Evolutionary conservation across 2,113 vertebrate genomes (phyloP).

Genomic region (Clarias batrachus): DNA sequence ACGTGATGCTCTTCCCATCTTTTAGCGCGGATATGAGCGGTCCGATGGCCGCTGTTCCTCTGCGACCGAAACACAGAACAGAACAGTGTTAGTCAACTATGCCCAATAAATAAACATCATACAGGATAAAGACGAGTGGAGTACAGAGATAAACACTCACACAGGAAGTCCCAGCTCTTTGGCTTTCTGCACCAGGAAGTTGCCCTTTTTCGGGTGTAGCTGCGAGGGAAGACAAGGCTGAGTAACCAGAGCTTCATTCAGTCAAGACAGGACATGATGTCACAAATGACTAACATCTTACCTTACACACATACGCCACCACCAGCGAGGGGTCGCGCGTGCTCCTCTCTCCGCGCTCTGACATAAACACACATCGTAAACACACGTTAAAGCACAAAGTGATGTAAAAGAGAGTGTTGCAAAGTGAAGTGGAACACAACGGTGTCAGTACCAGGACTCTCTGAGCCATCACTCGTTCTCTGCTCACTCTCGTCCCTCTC

Average conservation of each 20-base stretch:
- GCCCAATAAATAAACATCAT: neutral
- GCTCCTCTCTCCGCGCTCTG: slow-evolving; percentile 47
- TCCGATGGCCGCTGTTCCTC: slow-evolving; percentile 87
- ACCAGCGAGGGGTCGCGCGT: slow-evolving; percentile 74
- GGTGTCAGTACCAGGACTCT: slow-evolving; percentile 47
- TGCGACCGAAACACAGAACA: slow-evolving; percentile 56
- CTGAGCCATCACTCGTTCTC: neutral
- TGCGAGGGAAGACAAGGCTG: slow-evolving; percentile 39
- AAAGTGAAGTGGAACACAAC: neutral
- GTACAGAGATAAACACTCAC: slow-evolving; percentile 72
- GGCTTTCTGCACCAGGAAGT: slow-evolving; percentile 84
- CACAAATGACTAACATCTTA: slow-evolving; percentile 55
- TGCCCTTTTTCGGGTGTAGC: slow-evolving; percentile 83
- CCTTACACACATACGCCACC: slow-evolving; percentile 90
- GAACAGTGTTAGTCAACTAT: neutral
- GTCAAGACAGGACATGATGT: slow-evolving; percentile 5
- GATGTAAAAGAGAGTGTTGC: neutral
- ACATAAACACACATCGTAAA: neutral
- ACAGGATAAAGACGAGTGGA: neutral
- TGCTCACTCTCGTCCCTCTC: slow-evolving; percentile 23
- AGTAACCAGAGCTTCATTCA: neutral
- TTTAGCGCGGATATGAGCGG: slow-evolving; percentile 86
- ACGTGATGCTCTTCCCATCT: slow-evolving; percentile 75
- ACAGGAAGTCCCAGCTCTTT: slow-evolving; percentile 87
- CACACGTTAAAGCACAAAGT: neutral